phyloP scores from a whole-genome alignment of 1,140 invertebrate species.

The Chrysomallon squamiferum region DNA sequence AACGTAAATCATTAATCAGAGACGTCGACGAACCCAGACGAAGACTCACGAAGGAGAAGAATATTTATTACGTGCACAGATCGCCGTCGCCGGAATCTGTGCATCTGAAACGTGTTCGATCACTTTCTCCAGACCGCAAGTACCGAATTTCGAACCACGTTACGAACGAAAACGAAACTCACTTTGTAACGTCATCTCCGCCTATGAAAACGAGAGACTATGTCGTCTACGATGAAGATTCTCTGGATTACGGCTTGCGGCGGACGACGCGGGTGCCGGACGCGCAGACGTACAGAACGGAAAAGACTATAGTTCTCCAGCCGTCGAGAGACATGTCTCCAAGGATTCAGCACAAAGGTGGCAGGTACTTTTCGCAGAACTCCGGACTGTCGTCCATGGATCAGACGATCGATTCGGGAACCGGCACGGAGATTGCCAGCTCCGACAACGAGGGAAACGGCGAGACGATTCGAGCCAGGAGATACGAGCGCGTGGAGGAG shows the following conservation, averaged over 20 bases:
- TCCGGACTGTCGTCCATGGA: not conserved
- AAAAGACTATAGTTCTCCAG: not conserved
- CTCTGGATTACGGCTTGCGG: not conserved
- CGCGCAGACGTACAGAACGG: not conserved
- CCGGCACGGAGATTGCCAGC: slow-evolving; percentile 13
- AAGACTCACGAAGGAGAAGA: not conserved
- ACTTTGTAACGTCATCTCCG: not conserved
- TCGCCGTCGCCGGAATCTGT: not conserved
- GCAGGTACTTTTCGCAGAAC: not conserved
- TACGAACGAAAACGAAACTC: not conserved
- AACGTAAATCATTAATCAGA: not conserved
- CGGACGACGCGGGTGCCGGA: not conserved
- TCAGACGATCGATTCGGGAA: slow-evolving; percentile 8
- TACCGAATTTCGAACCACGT: not conserved
- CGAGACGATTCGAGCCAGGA: not conserved
- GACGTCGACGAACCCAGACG: not conserved
- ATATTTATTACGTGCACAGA: not conserved
- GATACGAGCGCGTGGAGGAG: not conserved
- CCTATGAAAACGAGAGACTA: not conserved
- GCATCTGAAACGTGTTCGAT: not conserved
- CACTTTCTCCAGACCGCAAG: not conserved
- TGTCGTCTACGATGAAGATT: not conserved
- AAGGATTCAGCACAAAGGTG: not conserved
- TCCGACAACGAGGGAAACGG: slow-evolving; percentile 7
- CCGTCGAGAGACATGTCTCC: not conserved